Percentiles rank a stretch among this genome's conserved stretches.
Conservation (phyloP, 2,888 invertebrate genomes). For the Drosophila vallismaia region DNA sequence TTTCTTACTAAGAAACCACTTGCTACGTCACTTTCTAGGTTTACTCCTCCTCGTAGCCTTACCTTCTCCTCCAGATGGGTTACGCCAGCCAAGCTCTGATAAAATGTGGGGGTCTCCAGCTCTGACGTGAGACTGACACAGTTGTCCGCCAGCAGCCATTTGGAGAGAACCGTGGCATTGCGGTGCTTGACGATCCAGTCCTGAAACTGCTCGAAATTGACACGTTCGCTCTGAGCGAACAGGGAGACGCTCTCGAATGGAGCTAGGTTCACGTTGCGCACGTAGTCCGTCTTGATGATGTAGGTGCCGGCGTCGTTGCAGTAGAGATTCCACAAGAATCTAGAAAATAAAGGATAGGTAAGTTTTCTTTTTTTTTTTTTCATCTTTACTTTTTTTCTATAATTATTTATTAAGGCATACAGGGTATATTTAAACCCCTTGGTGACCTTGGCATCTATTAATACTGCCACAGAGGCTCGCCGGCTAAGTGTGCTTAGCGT, state of each 20-base stretch:
- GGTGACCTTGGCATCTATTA: too few species aligned
- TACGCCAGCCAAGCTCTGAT: slow-evolving; percentile 96
- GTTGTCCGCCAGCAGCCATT: slow-evolving; percentile 91
- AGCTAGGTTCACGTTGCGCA: slow-evolving; percentile 86
- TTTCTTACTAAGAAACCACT: background rate
- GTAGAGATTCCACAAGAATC: slow-evolving; percentile 94
- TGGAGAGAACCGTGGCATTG: slow-evolving; percentile 91
- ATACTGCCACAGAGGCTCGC: too few species aligned
- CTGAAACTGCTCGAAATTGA: slow-evolving; percentile 90
- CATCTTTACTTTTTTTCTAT: too few species aligned
- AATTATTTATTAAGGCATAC: too few species aligned
- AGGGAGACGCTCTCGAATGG: slow-evolving; percentile 79
- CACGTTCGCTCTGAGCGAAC: slow-evolving; percentile 85
- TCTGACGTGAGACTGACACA: slow-evolving; percentile 91
- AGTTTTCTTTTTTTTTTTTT: too few species aligned
- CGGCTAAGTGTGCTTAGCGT: too few species aligned
- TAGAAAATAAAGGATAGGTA: slow-evolving; percentile 46
- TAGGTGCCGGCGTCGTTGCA: slow-evolving; percentile 91
- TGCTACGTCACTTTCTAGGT: background rate
- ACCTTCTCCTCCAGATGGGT: slow-evolving; percentile 93
- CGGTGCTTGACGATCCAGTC: slow-evolving; percentile 91
- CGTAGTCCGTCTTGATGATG: slow-evolving; percentile 90
- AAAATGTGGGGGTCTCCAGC: slow-evolving; percentile 94
- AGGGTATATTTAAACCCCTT: too few species aligned
- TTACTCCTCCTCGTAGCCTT: background rate